These are phyloP conservation scores for Platycheirus rosarum DNA, from an alignment of 2,888 invertebrate species.

Conservation along the genomic window DNA sequence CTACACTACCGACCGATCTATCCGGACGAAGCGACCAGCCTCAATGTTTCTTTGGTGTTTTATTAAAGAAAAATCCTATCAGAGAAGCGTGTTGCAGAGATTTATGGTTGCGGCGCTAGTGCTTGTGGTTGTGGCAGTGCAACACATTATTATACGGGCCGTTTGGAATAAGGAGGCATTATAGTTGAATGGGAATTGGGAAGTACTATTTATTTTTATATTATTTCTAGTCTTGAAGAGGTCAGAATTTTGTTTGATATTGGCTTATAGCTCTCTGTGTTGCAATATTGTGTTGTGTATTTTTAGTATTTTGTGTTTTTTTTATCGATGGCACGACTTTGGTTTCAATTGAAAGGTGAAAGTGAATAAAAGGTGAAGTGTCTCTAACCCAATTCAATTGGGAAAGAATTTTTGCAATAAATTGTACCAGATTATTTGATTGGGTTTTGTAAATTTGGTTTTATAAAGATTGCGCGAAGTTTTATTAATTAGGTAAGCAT, in stretches of 20 bases:
- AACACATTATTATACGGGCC: conserved; percentile 34
- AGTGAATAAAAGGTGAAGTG: conserved; percentile 33
- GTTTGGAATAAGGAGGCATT: conserved; percentile 44
- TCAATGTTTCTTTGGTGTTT: conserved; percentile 47
- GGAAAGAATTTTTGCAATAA: conserved; percentile 29
- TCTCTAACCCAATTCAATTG: conserved; percentile 31
- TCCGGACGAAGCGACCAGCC: conserved; percentile 12
- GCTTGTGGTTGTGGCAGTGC: conserved; percentile 14
- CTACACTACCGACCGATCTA: conserved; percentile 11
- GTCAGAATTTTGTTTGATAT: conserved; percentile 58
- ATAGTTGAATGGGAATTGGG: conserved; percentile 18
- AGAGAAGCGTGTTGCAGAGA: conserved; percentile 39
- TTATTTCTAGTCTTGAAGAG: conserved; percentile 19
- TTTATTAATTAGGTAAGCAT: conserved; percentile 5
- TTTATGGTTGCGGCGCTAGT: conserved; percentile 40
- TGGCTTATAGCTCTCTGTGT: conserved; percentile 15
- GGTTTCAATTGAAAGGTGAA: conserved; percentile 57
- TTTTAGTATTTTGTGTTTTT: conserved; percentile 10
- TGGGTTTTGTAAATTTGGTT: conserved; percentile 1
- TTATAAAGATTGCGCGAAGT: not conserved
- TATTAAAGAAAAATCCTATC: conserved; percentile 44
- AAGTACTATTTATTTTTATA: conserved; percentile 33
- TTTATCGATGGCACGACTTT: conserved; percentile 67
- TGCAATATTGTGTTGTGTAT: conserved; percentile 34
- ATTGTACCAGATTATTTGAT: conserved; percentile 14